Conservation (phyloP, 2,797 vertebrate species). For the Tiaroga cobitis region DNA sequence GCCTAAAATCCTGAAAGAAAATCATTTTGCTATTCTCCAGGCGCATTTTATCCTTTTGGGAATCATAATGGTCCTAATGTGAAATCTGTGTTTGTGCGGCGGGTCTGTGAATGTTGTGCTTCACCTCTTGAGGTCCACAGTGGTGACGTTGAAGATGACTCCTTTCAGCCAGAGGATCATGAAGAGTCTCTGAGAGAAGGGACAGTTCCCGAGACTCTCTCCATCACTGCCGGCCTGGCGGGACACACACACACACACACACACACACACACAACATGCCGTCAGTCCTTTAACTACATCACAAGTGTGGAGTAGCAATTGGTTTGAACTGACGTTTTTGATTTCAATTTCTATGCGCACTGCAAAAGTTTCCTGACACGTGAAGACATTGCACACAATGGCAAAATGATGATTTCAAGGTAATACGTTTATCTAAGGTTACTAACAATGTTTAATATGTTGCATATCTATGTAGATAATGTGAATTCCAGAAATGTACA, state of each 20-base stretch:
- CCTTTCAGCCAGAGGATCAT: slow-evolving; percentile 98
- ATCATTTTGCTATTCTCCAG: background rate
- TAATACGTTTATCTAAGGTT: too few species aligned
- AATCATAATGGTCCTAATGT: background rate
- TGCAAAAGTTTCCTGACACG: background rate
- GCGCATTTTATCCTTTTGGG: background rate
- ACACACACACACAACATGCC: slow-evolving; percentile 1
- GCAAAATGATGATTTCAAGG: too few species aligned
- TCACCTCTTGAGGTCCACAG: slow-evolving; percentile 93
- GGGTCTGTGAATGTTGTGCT: background rate
- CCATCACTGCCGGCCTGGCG: slow-evolving; percentile 94
- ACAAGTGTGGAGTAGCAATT: background rate
- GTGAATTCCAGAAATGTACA: too few species aligned
- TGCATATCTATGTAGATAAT: too few species aligned
- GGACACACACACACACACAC: slow-evolving; percentile 21
- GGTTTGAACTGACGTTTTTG: background rate
- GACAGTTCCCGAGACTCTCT: slow-evolving; percentile 94
- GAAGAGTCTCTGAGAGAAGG: slow-evolving; percentile 94
- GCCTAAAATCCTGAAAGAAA: background rate
- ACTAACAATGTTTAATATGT: too few species aligned
- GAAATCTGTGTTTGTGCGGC: background rate
- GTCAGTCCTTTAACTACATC: background rate
- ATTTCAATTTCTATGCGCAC: background rate
- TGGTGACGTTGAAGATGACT: slow-evolving; percentile 94
- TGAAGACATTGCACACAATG: background rate